A percentile compares a stretch with the other conserved stretches of the same genome.
These are phyloP conservation scores for Apostichopus californicus DNA, from an alignment of 35 echinoderm and acorn worm genomes.

Conservation along the genomic window DNA sequence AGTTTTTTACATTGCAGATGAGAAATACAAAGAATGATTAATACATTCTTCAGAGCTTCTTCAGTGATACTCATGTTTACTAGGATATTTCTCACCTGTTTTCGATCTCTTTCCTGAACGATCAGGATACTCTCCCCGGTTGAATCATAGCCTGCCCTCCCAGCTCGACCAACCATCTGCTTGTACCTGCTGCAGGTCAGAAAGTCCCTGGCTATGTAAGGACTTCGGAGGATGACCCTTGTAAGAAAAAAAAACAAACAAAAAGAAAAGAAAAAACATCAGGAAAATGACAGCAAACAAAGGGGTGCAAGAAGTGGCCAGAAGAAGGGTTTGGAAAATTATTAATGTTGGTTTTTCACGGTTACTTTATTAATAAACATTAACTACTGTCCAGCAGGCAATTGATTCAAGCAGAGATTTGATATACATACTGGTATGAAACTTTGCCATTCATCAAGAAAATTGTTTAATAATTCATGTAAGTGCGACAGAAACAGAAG, in stretches of 20 bases:
- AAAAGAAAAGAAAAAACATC: background rate
- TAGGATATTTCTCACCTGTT: constrained; percentile 33
- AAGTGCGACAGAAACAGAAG: too few relatives aligned
- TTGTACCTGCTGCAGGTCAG: constrained; percentile 80
- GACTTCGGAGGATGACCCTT: constrained; percentile 85
- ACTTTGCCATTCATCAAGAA: too few relatives aligned
- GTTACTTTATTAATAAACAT: too few relatives aligned
- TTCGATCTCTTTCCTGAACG: constrained; percentile 69
- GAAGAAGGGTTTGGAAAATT: background rate
- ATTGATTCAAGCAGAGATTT: too few relatives aligned
- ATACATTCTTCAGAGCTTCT: background rate
- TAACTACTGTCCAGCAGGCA: too few relatives aligned
- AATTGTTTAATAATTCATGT: too few relatives aligned
- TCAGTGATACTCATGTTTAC: too few relatives aligned
- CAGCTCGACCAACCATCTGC: constrained; percentile 93
- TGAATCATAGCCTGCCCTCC: constrained; percentile 81
- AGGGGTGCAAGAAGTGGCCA: background rate
- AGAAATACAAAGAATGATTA: background rate
- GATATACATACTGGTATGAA: too few relatives aligned
- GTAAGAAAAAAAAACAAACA: background rate
- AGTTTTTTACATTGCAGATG: too few relatives aligned
- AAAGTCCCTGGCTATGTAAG: constrained; percentile 85
- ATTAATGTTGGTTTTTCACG: background rate
- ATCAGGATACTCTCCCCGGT: constrained; percentile 93
- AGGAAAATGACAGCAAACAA: background rate